Base-by-base conservation (phyloP, 2,888 invertebrate species). In the Euspilapteryx auroguttella region DNA sequence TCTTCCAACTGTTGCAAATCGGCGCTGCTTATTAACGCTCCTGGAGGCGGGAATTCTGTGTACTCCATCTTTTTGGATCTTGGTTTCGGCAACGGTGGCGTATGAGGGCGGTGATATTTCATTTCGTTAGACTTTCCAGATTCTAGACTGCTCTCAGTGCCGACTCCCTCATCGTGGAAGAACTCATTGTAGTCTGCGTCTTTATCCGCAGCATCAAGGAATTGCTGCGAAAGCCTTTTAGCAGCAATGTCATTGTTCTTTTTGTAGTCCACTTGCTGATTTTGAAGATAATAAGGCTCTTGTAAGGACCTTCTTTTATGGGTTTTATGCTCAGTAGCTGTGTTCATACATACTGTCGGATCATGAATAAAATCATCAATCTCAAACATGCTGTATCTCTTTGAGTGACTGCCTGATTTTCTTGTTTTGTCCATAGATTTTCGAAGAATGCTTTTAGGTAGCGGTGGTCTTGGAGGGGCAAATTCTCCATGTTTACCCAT, bases 361-460 rank as follows among this genome's bases (percentile, higher is more conserved):
- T 81, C 80, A 53, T 71, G 68, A 27, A 69, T 45, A 24, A 80
- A 69, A 31, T 79, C 78, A 34, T 81, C 82, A 73, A 85, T 80
- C 57, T 89, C 89, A 45, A 87, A 86, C 87, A 89, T 87, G 46
- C 90, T 90, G 50, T 87, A 89, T 24, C 90, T 79, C 56, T 85
- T 85, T 30, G 68, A 63, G 33, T 79, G 79, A 10, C 75, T 54
- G 40, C 55, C 63, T 23, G 73, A 66, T 42, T 75, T 77, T 12
- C 73, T 63, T 35, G 76, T 75, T 49, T 79, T 79, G 41, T 79
- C 78, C 47, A 78, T 58, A 23, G 80, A 78, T 52, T 85, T 85
- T 17, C 86, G 77, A 30, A 88, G 64, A 44, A 88, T 88, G 36
- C 87, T 83, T 47, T 83, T 81, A 17, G 87, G 87, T 41, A 87